Evolutionary conservation across 2,888 invertebrate genomes (phyloP).

Genomic region (Leuctra nigra): DNA sequence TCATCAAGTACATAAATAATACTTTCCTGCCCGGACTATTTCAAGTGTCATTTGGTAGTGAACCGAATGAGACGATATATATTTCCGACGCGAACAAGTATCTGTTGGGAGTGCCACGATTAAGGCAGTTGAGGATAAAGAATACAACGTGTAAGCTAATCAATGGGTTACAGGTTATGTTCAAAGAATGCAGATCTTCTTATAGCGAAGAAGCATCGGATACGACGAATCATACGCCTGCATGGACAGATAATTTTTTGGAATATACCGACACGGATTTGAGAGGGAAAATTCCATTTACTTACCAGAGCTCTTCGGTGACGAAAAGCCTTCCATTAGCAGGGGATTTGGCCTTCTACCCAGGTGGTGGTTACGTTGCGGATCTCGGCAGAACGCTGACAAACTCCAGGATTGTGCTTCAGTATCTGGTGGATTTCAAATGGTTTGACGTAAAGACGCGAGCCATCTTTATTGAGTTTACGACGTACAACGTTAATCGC

Average conservation of each 20-base stretch:
- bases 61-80: neutral
- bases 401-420: constrained; percentile 20
- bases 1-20: constrained; percentile 17
- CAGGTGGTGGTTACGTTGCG: constrained; percentile 22
- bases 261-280: too few relatives aligned
- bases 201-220: too few relatives aligned
- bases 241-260: too few relatives aligned
- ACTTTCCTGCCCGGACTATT: constrained; percentile 22
- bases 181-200: too few relatives aligned
- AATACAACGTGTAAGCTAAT: too few relatives aligned
- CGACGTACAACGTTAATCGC: constrained; percentile 22
- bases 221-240: too few relatives aligned
- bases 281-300: too few relatives aligned
- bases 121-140: constrained; percentile 23
- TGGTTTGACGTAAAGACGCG: constrained; percentile 22
- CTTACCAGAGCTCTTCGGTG: too few relatives aligned
- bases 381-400: constrained; percentile 22
- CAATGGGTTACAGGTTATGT: too few relatives aligned
- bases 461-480: constrained; percentile 23
- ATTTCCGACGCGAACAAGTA: constrained; percentile 9
- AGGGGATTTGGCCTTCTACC: constrained; percentile 22
- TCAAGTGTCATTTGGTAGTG: constrained; percentile 4
- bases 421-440: constrained; percentile 14
- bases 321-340: neutral
- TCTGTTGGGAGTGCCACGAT: constrained; percentile 21